Evolutionary conservation across 2,888 invertebrate genomes (phyloP).

Genomic region (Sarcophaga subvicina): DNA sequence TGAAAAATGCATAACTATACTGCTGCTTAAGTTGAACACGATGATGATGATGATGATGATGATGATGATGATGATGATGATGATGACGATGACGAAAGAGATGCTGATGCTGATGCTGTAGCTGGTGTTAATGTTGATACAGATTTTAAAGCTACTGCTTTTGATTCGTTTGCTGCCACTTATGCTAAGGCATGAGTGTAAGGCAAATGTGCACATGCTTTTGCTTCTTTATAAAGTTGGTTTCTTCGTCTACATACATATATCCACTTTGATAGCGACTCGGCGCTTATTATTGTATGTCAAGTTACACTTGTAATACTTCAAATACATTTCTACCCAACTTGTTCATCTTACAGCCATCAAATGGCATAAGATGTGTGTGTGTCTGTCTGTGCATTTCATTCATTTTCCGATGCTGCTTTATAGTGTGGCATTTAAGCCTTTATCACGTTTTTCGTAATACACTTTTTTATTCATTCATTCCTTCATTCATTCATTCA

Average conservation of each 20-base stretch:
- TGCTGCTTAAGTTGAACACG: constrained; percentile 1
- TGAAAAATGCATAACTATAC: constrained; percentile 64
- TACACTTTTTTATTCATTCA: constrained; percentile 43
- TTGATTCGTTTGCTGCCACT: constrained; percentile 19
- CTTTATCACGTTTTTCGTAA: constrained; percentile 61
- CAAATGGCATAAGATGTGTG: constrained; percentile 26
- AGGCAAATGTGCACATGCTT: constrained; percentile 5
- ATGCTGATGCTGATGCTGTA: constrained; percentile 4
- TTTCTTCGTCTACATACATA: neutral
- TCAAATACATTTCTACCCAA: constrained; percentile 63
- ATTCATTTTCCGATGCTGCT: constrained; percentile 7
- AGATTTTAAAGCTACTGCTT: neutral
- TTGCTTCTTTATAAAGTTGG: constrained; percentile 18
- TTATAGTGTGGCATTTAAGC: constrained; percentile 34
- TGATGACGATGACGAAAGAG: neutral
- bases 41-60: constrained; percentile 28
- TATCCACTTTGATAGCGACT: constrained; percentile 40
- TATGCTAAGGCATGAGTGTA: constrained; percentile 26
- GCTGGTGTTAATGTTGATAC: constrained; percentile 26
- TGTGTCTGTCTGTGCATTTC: neutral
- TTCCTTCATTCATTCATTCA: constrained; percentile 60
- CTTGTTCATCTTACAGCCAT: constrained; percentile 62
- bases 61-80: constrained; percentile 11
- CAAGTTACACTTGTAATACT: constrained; percentile 68
- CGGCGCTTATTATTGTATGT: constrained; percentile 67